Base-by-base conservation (phyloP, 2,888 invertebrate species). In the Tuberolachnus salignus region DNA sequence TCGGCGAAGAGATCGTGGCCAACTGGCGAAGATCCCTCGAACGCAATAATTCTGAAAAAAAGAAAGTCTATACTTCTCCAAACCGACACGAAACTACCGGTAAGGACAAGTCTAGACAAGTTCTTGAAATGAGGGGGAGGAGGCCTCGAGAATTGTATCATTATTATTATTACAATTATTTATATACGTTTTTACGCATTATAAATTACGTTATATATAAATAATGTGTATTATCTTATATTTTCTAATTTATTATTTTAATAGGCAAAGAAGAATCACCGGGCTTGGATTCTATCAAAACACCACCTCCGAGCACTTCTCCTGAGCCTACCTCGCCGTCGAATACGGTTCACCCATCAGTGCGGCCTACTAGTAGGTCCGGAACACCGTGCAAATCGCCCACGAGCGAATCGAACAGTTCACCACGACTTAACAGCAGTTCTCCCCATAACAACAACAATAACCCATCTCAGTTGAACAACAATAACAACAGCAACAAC, bases 1-100 rank as follows among this genome's bases (percentile, higher is more conserved):
- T 93, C 85, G 94, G 94, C 86, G 92, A 93, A 86, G 93, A 93
- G 86, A 91, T 94, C 86, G 93, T 93, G 86, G 90, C 90, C 84
- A 90, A 91, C 86, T 92, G 92, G 91, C 89, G 92, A 85, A 90
- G 91, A 84, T 90, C 90, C 84, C 88, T 91, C 85, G 91, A 91
- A 85, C 85, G 87, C 83, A 84, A 85, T 85, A 84, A 85, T 63
- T 83, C 80, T 80, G 81, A 82, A 69, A 53, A 80, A 59, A 80
- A 81, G 57, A 81, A 81, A 69, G 80, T 80, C 80, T 80, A 66
- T 67, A 75, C 61, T 75, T 75, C 78, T 66, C 69, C 75, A 42
- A 74, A 66, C 67, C 75, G 69, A 49, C 78, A 75, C 23, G 78
- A 81, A 26, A 71, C 80, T 46, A 75, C 80, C 80, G 80, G 80